Conservation (phyloP, 2,888 invertebrate species). For the Hemicrepidius hirtus region DNA sequence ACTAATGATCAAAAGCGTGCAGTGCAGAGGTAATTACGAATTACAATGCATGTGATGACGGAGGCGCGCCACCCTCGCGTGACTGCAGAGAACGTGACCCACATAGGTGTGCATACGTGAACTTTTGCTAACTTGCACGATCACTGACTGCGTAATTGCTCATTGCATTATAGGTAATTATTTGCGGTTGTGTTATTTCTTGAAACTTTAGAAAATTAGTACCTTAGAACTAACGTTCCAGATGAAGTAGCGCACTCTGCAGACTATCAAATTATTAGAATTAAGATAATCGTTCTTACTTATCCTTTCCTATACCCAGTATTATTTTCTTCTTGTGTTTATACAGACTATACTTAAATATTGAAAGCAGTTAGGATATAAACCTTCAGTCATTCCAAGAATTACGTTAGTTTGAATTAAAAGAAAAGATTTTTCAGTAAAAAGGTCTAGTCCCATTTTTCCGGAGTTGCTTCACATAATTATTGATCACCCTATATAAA, state of each 20-base stretch:
- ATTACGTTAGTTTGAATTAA: no score
- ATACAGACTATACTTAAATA: no score
- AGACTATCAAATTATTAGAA: no score
- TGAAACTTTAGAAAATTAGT: conserved; percentile 21
- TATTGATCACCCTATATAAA: no score
- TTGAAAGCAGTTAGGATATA: no score
- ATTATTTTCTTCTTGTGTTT: no score
- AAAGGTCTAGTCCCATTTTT: no score
- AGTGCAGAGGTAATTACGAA: conserved; percentile 45
- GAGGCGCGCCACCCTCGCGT: conserved; percentile 54
- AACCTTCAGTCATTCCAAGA: no score
- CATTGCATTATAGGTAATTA: conserved; percentile 38
- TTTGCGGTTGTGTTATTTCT: conserved; percentile 14
- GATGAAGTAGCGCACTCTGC: background rate
- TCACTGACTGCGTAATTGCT: conserved; percentile 44
- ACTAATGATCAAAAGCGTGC: conserved; percentile 42
- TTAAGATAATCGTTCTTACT: no score
- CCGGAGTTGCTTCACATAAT: no score
- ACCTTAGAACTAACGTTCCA: conserved; percentile 11
- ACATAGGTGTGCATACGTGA: conserved; percentile 44
- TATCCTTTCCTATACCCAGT: no score
- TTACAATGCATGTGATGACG: conserved; percentile 49
- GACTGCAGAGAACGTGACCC: conserved; percentile 54
- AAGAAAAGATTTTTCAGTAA: no score
- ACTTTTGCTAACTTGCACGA: conserved; percentile 40